These are phyloP conservation scores for Meloidogyne chitwoodi DNA, from an alignment of 1,140 invertebrate species.

Conservation along the genomic window DNA sequence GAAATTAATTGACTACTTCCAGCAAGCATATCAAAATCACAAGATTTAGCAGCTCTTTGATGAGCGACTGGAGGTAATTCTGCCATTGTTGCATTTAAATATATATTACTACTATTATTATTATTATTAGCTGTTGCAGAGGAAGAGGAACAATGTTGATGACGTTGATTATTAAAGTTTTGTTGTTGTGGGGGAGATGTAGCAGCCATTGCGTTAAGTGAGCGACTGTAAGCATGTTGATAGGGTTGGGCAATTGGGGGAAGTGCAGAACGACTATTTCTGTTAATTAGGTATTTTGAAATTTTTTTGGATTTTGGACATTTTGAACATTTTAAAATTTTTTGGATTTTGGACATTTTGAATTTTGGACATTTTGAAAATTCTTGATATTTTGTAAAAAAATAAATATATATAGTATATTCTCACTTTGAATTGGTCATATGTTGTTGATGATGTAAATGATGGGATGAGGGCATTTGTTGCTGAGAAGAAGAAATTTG, in stretches of 20 bases:
- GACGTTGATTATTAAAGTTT: neutral
- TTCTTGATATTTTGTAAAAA: too few species aligned
- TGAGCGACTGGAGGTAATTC: slow-evolving; percentile 8
- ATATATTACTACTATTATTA: neutral
- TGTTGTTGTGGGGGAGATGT: neutral
- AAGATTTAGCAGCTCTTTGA: slow-evolving; percentile 19
- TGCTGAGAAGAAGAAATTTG: neutral
- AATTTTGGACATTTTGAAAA: too few species aligned
- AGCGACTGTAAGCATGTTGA: slow-evolving; percentile 10
- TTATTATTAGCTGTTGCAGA: neutral
- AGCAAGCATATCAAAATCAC: slow-evolving; percentile 17
- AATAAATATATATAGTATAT: too few species aligned
- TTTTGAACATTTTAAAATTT: neutral
- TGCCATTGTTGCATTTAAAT: slow-evolving; percentile 5
- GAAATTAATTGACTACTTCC: neutral
- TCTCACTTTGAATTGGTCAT: neutral
- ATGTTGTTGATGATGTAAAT: neutral
- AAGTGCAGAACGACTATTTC: neutral
- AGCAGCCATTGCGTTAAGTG: slow-evolving; percentile 16
- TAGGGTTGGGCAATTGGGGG: neutral
- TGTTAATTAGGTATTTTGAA: neutral
- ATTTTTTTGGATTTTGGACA: too few species aligned
- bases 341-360: too few species aligned
- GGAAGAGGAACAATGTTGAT: neutral
- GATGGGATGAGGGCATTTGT: neutral